phyloP scores from a whole-genome alignment of 2,113 vertebrate species.

The Pao palembangensis region DNA sequence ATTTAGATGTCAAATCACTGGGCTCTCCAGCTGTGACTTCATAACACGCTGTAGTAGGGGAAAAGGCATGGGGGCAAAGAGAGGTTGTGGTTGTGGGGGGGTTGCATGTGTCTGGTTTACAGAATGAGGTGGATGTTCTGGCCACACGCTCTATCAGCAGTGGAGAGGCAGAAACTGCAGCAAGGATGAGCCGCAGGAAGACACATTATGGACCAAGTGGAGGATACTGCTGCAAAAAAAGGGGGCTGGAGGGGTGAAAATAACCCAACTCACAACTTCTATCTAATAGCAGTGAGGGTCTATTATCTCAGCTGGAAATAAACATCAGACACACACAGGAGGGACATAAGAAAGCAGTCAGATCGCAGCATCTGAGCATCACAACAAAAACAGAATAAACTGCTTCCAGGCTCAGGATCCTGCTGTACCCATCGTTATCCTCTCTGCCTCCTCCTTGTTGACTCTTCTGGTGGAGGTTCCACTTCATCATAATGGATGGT shows the following conservation, averaged over 20 bases:
- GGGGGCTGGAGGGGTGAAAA: constrained; percentile 11
- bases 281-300: constrained; percentile 23
- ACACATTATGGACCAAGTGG: not conserved
- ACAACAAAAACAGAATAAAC: constrained; percentile 8
- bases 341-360: constrained; percentile 14
- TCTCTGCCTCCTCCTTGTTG: constrained; percentile 5
- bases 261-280: constrained; percentile 24
- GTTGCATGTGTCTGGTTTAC: constrained; percentile 9
- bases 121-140: constrained; percentile 16
- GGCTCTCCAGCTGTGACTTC: constrained; percentile 83
- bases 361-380: constrained; percentile 7
- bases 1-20: constrained; percentile 72
- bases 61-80: constrained; percentile 11
- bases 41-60: constrained; percentile 41
- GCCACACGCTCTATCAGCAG: constrained; percentile 12
- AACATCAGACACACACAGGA: constrained; percentile 9
- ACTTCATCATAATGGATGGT: constrained; percentile 84
- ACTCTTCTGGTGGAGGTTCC: not conserved
- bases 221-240: constrained; percentile 4
- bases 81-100: constrained; percentile 2
- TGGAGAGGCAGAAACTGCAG: constrained; percentile 8
- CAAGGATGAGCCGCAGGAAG: constrained; percentile 1
- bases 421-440: constrained; percentile 12
- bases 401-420: constrained; percentile 7
- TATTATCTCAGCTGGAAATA: constrained; percentile 28